Evolutionary conservation across 2,113 vertebrate genomes (phyloP).

Genomic region (Lepus europaeus): DNA sequence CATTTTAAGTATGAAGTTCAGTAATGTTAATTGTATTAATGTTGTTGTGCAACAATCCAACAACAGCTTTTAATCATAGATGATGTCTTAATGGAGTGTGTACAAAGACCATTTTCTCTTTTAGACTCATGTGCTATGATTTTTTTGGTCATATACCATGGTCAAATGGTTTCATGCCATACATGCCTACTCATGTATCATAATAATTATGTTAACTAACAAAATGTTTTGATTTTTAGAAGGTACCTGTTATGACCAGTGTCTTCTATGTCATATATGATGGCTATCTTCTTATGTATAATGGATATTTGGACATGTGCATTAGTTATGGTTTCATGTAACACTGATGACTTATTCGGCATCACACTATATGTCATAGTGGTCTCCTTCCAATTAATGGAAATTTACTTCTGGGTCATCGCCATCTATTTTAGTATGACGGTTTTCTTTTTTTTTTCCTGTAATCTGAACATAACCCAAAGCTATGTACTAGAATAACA

Average conservation of each 20-base stretch:
- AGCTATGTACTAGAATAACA: background rate
- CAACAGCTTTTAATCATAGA: background rate
- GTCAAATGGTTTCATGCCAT: background rate
- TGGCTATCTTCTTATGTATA: background rate
- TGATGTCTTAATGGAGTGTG: conserved; percentile 4
- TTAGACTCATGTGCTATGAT: background rate
- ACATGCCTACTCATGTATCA: background rate
- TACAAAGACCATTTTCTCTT: background rate
- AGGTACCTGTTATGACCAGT: background rate
- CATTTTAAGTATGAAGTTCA: background rate
- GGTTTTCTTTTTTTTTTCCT: background rate
- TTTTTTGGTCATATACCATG: conserved; percentile 31
- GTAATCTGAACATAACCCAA: background rate
- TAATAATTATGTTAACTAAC: background rate
- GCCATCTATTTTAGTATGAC: conserved; percentile 8
- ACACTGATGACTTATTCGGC: background rate
- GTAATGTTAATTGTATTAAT: background rate
- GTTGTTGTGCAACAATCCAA: background rate
- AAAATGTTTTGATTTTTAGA: background rate
- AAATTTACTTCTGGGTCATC: conserved; percentile 19
- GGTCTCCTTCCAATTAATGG: background rate
- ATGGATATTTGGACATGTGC: background rate
- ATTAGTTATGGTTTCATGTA: conserved; percentile 24
- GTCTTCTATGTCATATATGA: background rate
- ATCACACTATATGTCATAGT: background rate